Percentiles rank a stretch among this genome's conserved stretches.
Evolutionary conservation across 92 coral and sea anemone species (phyloP).

Genomic region (Nematostella vectensis): DNA sequence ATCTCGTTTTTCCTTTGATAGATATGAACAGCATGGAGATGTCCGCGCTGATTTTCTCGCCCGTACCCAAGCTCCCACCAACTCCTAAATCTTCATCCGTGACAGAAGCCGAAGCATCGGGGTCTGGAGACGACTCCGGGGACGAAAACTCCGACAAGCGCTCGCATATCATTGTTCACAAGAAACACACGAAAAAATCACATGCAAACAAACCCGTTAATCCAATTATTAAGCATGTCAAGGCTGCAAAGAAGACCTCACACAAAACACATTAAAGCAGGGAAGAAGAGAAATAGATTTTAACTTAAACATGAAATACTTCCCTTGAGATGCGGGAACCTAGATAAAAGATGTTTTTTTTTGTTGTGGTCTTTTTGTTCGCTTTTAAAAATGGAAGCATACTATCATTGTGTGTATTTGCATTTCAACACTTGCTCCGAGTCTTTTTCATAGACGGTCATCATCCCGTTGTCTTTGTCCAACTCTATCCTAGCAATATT

Average conservation of each 20-base stretch:
- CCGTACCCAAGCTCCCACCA: conserved; percentile 53
- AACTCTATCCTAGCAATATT: too few species aligned
- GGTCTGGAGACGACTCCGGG: conserved; percentile 28
- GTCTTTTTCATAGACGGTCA: too few species aligned
- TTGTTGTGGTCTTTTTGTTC: too few species aligned
- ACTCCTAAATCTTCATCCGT: conserved; percentile 47
- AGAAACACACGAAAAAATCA: background rate
- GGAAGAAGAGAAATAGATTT: too few species aligned
- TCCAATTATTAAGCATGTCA: background rate
- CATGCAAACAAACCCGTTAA: background rate
- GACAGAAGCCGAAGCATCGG: conserved; percentile 28
- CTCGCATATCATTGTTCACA: conserved; percentile 5
- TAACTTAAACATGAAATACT: too few species aligned
- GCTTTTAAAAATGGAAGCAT: too few species aligned
- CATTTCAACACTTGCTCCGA: too few species aligned
- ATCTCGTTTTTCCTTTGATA: conserved; percentile 13
- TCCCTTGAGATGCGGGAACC: too few species aligned
- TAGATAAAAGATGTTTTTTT: too few species aligned
- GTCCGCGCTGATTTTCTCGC: conserved; percentile 82
- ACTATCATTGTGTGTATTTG: too few species aligned
- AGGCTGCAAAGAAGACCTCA: background rate
- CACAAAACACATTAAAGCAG: too few species aligned
- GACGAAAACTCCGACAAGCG: conserved; percentile 8
- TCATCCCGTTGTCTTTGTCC: too few species aligned
- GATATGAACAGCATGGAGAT: conserved; percentile 96